Conservation (phyloP, 2,888 invertebrate species). For the Phyllotreta striolata region DNA sequence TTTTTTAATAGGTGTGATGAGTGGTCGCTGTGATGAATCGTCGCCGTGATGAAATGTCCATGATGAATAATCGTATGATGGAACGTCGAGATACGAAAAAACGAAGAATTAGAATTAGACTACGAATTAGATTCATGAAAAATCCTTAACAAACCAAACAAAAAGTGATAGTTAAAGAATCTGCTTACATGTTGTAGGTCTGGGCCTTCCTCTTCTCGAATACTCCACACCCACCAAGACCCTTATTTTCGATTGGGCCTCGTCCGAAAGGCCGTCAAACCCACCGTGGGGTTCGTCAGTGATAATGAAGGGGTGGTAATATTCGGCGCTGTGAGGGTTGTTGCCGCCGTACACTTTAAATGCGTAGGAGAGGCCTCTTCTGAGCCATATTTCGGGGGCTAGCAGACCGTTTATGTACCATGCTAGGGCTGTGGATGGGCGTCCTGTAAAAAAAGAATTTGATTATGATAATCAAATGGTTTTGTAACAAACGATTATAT, state of each 20-base stretch:
- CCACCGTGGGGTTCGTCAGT: slow-evolving; percentile 87
- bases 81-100: no score
- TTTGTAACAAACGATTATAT: no score
- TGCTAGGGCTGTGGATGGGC: slow-evolving; percentile 75
- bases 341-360: slow-evolving; percentile 86
- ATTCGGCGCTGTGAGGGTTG: slow-evolving; percentile 84
- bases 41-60: no score
- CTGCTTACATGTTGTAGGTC: slow-evolving; percentile 74
- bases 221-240: slow-evolving; percentile 83
- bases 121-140: no score
- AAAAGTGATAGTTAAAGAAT: no score
- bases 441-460: slow-evolving; percentile 65
- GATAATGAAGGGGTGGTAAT: slow-evolving; percentile 90
- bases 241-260: slow-evolving; percentile 74
- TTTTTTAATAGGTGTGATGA: no score
- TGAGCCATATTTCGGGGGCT: slow-evolving; percentile 86
- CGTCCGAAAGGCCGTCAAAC: slow-evolving; percentile 75
- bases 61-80: no score
- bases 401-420: slow-evolving; percentile 95
- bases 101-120: no score
- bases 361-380: slow-evolving; percentile 84
- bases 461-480: no score
- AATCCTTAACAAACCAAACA: slow-evolving; percentile 13
- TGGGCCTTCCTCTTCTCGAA: slow-evolving; percentile 81
- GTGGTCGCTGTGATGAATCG: no score